Evolutionary conservation across 2,113 vertebrate genomes (phyloP), one percentile per base, ranked within the genome.

Genomic region (Mungos mungo): DNA sequence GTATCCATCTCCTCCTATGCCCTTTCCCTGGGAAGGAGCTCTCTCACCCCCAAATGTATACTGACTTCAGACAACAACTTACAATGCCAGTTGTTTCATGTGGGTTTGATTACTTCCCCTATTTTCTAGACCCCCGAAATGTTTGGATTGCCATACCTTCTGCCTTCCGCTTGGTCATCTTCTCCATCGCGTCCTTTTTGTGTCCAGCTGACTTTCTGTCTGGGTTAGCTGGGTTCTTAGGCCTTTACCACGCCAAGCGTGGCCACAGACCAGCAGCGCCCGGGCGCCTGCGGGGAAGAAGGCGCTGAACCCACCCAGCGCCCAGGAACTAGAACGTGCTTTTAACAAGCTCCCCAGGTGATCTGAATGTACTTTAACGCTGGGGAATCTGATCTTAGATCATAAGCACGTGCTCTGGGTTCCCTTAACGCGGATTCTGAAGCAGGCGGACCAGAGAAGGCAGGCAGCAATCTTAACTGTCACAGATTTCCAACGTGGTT

Each of bases 11-110:
- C 15, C 27, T 79, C 57, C 19, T 29, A 74, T 0, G 4, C n/a
- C 23, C 8, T 63, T 66, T 88, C 47, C 47, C n/a, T 50, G 15
- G 66, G 41, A 41, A 74, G 23, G 35, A 14, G 33, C 18, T 57
- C 33, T 54, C 27, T 87, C 72, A 69, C 65, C 6, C 45, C 47
- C 31, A 93, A 89, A 47, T 16, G 4, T 45, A 25, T 9, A 35
- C 7, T 57, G 29, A 77, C 41, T 91, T 93, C 77, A 71, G 86
- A 94, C 45, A 88, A 38, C 31, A 11, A 16, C n/a, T 87, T 77
- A 50, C 9, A 5, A 88, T 0, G 6, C 5, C 23, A 47, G 21
- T 50, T 23, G 4, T 69, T 71, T 83, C 31, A 8, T 15, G 2
- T 71, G 21, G 68, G 47, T 52, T 76, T 68, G 27, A 38, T 82